phyloP scores from a whole-genome alignment of 1,140 invertebrate genomes.

The Pissodes strobi region DNA sequence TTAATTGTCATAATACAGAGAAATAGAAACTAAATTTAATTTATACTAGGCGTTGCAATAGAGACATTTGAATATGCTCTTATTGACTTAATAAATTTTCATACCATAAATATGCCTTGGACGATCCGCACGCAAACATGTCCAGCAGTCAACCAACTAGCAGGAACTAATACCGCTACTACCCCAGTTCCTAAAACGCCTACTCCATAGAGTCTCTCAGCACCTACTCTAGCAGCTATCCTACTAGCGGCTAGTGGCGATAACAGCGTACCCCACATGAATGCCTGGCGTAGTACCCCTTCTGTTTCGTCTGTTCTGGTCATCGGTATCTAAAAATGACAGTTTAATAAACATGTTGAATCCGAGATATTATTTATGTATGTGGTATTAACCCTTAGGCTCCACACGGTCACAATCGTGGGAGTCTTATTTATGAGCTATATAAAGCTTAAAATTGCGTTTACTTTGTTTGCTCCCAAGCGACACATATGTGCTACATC shows the following conservation, averaged over 20 bases:
- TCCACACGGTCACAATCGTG: too few species aligned
- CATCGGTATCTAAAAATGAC: conserved; percentile 54
- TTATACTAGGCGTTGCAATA: too few species aligned
- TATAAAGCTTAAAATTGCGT: too few species aligned
- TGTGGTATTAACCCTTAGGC: background rate
- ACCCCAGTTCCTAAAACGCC: conserved; percentile 62
- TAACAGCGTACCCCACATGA: conserved; percentile 63
- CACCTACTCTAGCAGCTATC: conserved; percentile 62
- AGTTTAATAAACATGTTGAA: background rate
- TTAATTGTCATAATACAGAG: too few species aligned
- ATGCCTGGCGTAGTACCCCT: conserved; percentile 61
- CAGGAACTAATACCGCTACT: conserved; percentile 61
- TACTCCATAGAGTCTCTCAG: conserved; percentile 62
- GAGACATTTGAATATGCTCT: too few species aligned
- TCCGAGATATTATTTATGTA: background rate
- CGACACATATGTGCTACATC: too few species aligned
- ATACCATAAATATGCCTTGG: conserved; percentile 64
- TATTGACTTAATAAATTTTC: too few species aligned
- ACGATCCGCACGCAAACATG: conserved; percentile 62
- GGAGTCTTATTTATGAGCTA: too few species aligned
- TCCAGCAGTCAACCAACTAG: conserved; percentile 63
- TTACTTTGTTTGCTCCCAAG: too few species aligned
- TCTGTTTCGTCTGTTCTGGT: conserved; percentile 61
- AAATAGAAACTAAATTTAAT: too few species aligned
- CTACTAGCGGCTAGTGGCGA: conserved; percentile 62